These are phyloP conservation scores for Paratrypauchen microcephalus DNA, from an alignment of 2,797 vertebrate genomes.

Conservation along the genomic window DNA sequence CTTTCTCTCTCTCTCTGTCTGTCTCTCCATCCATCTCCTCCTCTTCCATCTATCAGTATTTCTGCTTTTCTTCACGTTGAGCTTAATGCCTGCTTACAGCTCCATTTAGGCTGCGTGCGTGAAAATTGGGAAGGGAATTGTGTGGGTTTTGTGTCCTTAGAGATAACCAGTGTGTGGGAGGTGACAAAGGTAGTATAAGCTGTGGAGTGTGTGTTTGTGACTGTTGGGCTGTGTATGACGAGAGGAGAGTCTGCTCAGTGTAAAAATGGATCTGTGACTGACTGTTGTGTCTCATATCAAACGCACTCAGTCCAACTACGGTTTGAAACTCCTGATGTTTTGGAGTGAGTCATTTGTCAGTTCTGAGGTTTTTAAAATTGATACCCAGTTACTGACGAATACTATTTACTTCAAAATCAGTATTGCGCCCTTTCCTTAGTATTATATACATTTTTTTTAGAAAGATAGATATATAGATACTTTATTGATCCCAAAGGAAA, in stretches of 20 bases:
- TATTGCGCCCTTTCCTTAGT: not conserved
- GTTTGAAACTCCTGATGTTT: slow-evolving; percentile 53
- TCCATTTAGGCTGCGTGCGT: slow-evolving; percentile 76
- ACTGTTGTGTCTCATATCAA: slow-evolving; percentile 63
- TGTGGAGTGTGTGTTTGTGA: slow-evolving; percentile 12
- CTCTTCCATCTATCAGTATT: slow-evolving; percentile 50
- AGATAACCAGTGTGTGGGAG: slow-evolving; percentile 80
- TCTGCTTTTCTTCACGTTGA: slow-evolving; percentile 66
- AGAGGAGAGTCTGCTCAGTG: slow-evolving; percentile 59
- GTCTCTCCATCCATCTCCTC: slow-evolving; percentile 56
- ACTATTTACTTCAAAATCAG: too few species aligned
- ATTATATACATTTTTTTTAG: slow-evolving; percentile 41
- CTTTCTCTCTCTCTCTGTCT: slow-evolving; percentile 35
- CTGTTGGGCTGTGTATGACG: slow-evolving; percentile 5
- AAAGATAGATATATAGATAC: too few species aligned
- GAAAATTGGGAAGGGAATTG: slow-evolving; percentile 77
- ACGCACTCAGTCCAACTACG: slow-evolving; percentile 64
- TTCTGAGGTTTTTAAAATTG: not conserved
- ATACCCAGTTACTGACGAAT: too few species aligned
- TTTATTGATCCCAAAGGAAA: too few species aligned
- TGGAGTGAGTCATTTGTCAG: not conserved
- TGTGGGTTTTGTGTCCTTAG: slow-evolving; percentile 79
- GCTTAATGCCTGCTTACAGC: slow-evolving; percentile 78
- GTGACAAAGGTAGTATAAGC: slow-evolving; percentile 80
- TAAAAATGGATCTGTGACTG: slow-evolving; percentile 74